Conservation (phyloP, 2,113 vertebrate genomes). For the Mirounga angustirostris region DNA sequence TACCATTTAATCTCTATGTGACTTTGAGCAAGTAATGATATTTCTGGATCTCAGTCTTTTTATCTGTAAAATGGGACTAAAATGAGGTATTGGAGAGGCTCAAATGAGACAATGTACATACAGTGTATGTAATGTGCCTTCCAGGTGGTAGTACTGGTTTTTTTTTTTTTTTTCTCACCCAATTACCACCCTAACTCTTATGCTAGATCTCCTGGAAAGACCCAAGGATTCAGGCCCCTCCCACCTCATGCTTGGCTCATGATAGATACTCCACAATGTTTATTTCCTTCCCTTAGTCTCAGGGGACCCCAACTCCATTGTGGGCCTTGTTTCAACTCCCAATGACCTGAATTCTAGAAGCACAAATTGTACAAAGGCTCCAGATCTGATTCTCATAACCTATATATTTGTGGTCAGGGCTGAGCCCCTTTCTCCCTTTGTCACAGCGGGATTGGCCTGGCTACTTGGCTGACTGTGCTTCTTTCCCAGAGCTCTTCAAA, state of each 20-base stretch:
- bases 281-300: conserved; percentile 9
- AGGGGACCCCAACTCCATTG: background rate
- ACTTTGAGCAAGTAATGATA: background rate
- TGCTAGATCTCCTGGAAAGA: background rate
- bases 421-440: background rate
- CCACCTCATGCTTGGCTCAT: background rate
- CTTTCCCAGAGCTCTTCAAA: conserved; percentile 3
- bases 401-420: background rate
- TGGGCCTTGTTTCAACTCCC: background rate
- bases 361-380: background rate
- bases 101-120: conserved; percentile 15
- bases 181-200: background rate
- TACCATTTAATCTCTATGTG: conserved; percentile 1
- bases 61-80: conserved; percentile 41
- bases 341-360: background rate
- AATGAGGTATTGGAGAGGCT: background rate
- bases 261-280: background rate
- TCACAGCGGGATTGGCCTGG: background rate
- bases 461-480: background rate
- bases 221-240: background rate
- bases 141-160: background rate
- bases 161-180: background rate
- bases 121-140: background rate
- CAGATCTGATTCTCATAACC: conserved; percentile 28
- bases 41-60: conserved; percentile 31